Percentiles rank a stretch among this genome's conserved stretches.
Evolutionary conservation across 2,888 invertebrate genomes (phyloP).

Genomic region (Drosophila limbata): DNA sequence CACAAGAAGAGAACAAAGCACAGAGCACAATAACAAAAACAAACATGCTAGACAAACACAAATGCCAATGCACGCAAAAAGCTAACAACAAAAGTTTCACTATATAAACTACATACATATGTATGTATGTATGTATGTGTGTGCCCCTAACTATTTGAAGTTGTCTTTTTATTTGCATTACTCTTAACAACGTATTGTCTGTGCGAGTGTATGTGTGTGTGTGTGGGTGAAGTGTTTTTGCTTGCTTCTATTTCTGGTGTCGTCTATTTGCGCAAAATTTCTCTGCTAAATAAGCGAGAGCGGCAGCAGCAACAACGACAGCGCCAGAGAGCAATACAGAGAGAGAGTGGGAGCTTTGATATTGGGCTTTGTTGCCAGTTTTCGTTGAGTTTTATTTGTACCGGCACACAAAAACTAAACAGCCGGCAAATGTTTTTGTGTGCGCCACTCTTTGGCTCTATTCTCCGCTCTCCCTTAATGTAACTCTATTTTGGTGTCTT

Average conservation of each 20-base stretch:
- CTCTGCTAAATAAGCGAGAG: slow-evolving; percentile 49
- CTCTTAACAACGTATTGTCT: slow-evolving; percentile 47
- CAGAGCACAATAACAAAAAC: slow-evolving; percentile 38
- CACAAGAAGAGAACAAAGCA: slow-evolving; percentile 45
- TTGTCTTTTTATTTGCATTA: slow-evolving; percentile 61
- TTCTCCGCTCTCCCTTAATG: slow-evolving; percentile 33
- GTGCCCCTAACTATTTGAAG: slow-evolving; percentile 50
- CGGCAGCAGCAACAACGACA: slow-evolving; percentile 9
- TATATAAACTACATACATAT: slow-evolving; percentile 9
- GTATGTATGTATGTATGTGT: slow-evolving; percentile 4
- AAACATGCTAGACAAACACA: slow-evolving; percentile 46
- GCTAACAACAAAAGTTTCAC: slow-evolving; percentile 51
- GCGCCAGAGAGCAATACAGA: slow-evolving; percentile 20
- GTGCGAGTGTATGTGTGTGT: slow-evolving; percentile 18
- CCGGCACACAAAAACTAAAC: slow-evolving; percentile 75
- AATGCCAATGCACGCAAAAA: slow-evolving; percentile 54
- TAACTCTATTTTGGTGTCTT: slow-evolving; percentile 10
- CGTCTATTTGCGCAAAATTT: slow-evolving; percentile 65
- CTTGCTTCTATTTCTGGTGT: slow-evolving; percentile 63
- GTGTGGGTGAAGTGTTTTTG: slow-evolving; percentile 62
- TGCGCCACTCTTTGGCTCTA: slow-evolving; percentile 36
- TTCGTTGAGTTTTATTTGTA: slow-evolving; percentile 62
- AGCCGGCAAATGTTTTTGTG: slow-evolving; percentile 71
- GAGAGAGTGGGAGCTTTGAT: slow-evolving; percentile 43
- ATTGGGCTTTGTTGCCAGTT: slow-evolving; percentile 56